Evolutionary conservation across 2,797 vertebrate species (phyloP), one percentile per base, ranked within the genome.

Genomic region (Benthosema pterotum): DNA sequence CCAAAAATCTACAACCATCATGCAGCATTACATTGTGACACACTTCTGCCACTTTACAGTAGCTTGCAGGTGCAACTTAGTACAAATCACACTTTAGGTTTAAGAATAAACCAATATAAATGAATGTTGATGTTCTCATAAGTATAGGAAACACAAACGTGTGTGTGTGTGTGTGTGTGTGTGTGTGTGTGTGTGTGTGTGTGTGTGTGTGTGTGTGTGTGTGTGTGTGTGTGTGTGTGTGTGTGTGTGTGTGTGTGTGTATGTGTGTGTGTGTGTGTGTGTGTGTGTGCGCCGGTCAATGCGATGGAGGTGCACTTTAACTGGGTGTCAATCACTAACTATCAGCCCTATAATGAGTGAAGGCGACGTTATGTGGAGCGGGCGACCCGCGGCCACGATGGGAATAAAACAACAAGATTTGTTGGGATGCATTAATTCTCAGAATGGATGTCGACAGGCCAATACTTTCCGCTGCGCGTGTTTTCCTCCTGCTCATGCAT

Each of bases 231-330:
- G 71, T 71, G 70, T 56, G 55, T 70, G 63, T 65, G 58, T 18
- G 54, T 47, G 42, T 4, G 6, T n/a, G n/a, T 18, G 5, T 3
- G 49, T 7, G 49, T 7, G 15, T 17, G 49, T 7, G 51, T 6
- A 15, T 18, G 56, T 50, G 11, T 53, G 16, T 57, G 68, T 71
- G 66, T n/a, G 64, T 67, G 75, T 67, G 69, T 58, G 59, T n/a
- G 50, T 50, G 67, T 32, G 32, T 56, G 68, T 66, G 8, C 32
- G 75, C 65, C 54, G 84, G 86, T 88, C 69, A 67, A 90, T 87
- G 86, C 81, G 89, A 80, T 80, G 81, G 72, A 83, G 85, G 89
- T 91, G 89, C 91, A 92, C 90, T 93, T 90, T 92, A 89, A 88
- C 90, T 87, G 80, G 66, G 71, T 89, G 89, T 91, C 90, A 91